phyloP scores from a whole-genome alignment of 2,797 vertebrate genomes.

The Hippopotamyrus pictus region DNA sequence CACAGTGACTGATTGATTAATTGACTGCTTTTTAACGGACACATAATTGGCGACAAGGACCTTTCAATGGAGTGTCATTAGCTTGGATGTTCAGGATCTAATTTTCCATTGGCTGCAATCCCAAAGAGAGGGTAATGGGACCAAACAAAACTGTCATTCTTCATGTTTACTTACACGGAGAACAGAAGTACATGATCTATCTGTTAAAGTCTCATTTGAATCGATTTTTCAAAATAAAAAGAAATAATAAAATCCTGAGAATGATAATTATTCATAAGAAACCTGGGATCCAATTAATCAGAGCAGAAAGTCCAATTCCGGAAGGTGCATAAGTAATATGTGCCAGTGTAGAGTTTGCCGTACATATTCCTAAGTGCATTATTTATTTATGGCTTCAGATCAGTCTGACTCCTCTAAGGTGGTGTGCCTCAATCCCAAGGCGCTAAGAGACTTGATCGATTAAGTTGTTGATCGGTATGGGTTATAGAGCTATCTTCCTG shows the following conservation, averaged over 20 bases:
- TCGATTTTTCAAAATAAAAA: background rate
- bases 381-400: background rate
- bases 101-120: constrained; percentile 65
- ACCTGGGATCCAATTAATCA: background rate
- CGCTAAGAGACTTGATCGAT: background rate
- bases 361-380: background rate
- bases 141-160: background rate
- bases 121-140: background rate
- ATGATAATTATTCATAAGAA: background rate
- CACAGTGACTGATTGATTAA: constrained; percentile 80
- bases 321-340: background rate
- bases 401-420: background rate
- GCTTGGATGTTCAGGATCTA: constrained; percentile 71
- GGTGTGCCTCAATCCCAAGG: background rate
- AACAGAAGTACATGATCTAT: background rate
- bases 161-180: constrained; percentile 1
- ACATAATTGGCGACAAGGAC: constrained; percentile 99
- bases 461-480: background rate
- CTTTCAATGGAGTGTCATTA: constrained; percentile 87
- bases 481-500: background rate
- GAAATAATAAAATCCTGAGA: background rate
- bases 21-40: constrained; percentile 98
- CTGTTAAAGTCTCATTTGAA: background rate
- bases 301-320: background rate
- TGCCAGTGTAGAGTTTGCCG: background rate